A percentile compares a stretch with the other conserved stretches of the same genome.
Evolutionary conservation across 2,888 invertebrate species (phyloP).

Genomic region (Cosmorhoe ocellata): DNA sequence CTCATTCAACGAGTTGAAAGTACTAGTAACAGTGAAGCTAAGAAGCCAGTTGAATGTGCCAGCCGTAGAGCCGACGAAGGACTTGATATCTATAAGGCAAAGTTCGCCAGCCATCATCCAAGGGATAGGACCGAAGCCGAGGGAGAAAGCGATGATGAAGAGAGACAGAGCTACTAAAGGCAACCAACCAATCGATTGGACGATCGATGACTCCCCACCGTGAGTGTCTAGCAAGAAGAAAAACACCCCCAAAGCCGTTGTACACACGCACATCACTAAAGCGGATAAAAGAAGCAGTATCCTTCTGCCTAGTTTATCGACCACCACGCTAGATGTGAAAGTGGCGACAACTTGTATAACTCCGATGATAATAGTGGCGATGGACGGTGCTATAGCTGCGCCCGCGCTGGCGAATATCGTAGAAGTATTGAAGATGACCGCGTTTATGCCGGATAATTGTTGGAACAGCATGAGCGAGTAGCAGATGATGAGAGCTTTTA

Average conservation of each 20-base stretch:
- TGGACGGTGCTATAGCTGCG: conserved; percentile 78
- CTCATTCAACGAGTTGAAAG: conserved; percentile 82
- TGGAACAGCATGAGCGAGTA: conserved; percentile 94
- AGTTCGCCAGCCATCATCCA: conserved; percentile 93
- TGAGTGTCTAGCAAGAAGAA: conserved; percentile 80
- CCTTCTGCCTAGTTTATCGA: conserved; percentile 91
- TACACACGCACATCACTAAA: conserved; percentile 86
- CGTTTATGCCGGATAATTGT: conserved; percentile 92
- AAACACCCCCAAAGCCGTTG: conserved; percentile 87
- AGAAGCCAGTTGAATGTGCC: conserved; percentile 92
- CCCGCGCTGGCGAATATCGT: conserved; percentile 88
- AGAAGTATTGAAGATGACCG: conserved; percentile 90
- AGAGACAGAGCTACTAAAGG: conserved; percentile 88
- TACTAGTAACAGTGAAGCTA: conserved; percentile 90
- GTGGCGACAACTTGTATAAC: conserved; percentile 90
- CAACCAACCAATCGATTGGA: conserved; percentile 85
- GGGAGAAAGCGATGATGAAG: conserved; percentile 90
- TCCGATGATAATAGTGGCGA: conserved; percentile 91
- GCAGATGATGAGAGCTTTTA: conserved; percentile 87
- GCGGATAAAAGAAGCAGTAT: conserved; percentile 88
- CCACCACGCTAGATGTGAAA: conserved; percentile 87
- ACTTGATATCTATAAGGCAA: conserved; percentile 90
- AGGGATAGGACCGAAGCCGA: conserved; percentile 94
- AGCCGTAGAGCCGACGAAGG: conserved; percentile 88
- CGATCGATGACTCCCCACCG: conserved; percentile 53